phyloP scores from a whole-genome alignment of 2,888 invertebrate species.

The Stenodema calcarata region DNA sequence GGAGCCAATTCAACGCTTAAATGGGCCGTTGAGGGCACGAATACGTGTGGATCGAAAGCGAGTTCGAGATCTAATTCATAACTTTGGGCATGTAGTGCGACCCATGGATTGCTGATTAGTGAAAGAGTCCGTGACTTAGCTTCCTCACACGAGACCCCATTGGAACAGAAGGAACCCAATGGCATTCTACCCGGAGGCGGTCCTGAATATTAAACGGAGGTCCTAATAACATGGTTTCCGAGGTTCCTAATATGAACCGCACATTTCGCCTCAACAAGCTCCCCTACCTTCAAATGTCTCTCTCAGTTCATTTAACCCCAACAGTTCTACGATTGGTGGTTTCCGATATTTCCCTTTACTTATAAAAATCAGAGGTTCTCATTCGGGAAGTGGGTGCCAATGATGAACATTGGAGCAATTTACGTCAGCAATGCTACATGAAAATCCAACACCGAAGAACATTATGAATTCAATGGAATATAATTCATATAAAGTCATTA shows the following conservation, averaged over 20 bases:
- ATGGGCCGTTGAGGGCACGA: no score
- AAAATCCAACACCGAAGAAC: no score
- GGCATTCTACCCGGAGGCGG: neutral
- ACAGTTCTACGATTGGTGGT: neutral
- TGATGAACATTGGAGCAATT: no score
- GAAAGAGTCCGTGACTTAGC: neutral
- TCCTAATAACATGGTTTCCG: neutral
- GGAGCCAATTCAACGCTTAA: no score
- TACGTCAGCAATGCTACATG: no score
- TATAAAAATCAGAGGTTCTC: no score
- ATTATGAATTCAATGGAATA: no score
- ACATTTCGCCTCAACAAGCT: neutral
- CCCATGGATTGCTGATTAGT: conserved; percentile 4
- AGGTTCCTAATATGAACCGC: neutral
- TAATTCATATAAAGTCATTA: no score
- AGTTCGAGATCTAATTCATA: no score
- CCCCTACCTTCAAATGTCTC: neutral
- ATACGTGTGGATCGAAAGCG: no score
- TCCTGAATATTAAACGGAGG: conserved; percentile 1
- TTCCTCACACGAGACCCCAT: neutral
- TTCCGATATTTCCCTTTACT: no score
- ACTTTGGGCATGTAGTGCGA: neutral
- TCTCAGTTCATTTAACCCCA: neutral
- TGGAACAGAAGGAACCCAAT: neutral
- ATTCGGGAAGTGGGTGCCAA: no score